These are phyloP conservation scores for Sinodicranocentrus sp. DNA, from an alignment of 2,888 invertebrate genomes.

Conservation along the genomic window DNA sequence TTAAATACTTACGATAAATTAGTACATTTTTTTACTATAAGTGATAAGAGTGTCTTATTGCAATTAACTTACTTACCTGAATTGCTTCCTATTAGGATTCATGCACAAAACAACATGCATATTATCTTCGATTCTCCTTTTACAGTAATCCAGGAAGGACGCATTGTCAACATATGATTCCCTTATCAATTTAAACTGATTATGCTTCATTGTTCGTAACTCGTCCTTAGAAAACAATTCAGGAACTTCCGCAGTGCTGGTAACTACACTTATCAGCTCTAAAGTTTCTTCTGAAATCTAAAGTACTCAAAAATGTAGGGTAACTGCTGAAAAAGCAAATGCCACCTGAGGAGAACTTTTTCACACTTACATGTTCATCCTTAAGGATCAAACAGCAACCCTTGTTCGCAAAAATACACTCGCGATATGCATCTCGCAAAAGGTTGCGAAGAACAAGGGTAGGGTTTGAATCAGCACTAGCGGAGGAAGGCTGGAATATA, in stretches of 20 bases:
- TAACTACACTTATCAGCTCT: constrained; percentile 8
- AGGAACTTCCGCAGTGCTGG: constrained; percentile 34
- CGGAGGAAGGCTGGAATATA: constrained; percentile 17
- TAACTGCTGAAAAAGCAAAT: not conserved
- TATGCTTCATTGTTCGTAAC: too few relatives aligned
- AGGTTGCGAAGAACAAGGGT: not conserved
- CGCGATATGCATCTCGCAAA: constrained; percentile 13
- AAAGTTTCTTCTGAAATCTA: constrained; percentile 27
- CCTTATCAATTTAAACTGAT: not conserved
- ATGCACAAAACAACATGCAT: constrained; percentile 41
- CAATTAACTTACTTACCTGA: constrained; percentile 10
- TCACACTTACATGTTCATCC: constrained; percentile 33
- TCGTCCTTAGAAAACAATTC: constrained; percentile 6
- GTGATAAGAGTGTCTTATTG: not conserved
- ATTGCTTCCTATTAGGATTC: not conserved
- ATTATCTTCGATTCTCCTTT: constrained; percentile 31
- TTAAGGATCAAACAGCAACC: constrained; percentile 45
- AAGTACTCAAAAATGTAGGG: not conserved
- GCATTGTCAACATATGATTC: not conserved
- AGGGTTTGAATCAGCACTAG: not conserved
- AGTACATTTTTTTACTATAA: not conserved
- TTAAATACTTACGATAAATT: too few relatives aligned
- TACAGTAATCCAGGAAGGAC: constrained; percentile 1
- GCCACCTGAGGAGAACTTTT: not conserved
- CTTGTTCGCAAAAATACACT: not conserved